Base-by-base conservation (phyloP, 2,888 invertebrate species). In the Serripes groenlandicus region DNA sequence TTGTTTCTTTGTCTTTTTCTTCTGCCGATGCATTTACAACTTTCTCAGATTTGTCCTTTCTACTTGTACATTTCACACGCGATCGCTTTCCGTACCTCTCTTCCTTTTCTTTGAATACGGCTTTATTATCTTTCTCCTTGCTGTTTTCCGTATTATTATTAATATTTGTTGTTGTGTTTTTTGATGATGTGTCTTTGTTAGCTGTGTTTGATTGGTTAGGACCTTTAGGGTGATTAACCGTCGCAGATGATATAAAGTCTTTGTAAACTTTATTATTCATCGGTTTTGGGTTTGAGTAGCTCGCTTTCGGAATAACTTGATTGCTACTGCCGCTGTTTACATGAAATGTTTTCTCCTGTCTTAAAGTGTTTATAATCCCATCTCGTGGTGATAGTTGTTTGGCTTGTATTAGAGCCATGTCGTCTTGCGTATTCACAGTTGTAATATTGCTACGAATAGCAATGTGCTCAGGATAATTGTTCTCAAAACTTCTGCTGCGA, bases 401-500 rank as follows among this genome's bases (percentile, higher is more conserved):
- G 3, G 66, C 30, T n/a, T 66, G 66, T 26, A 66, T 66, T 9
- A 82, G 60, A n/a, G 73, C 75, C 62, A 83, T 49, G 32, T 86
- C 85, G 34, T 86, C 85, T 66, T 86, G 80, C 28, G 82, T 75
- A 54, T 82, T 82, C 0, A 85, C 70, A 15, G 75, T 79, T 26
- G 85, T 85, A 30, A 85, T 72, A 62, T 85, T 85, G 37, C 66
- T 72, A 28, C 82, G 72, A 15, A 81, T 85, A 64, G 52, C 75
- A 1, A 85, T 37, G 34, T 84, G 78, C 5, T 81, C 80, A 7
- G 78, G 74, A 7, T 52, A 28, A 49, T 74, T 79, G 35, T 70
- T 68, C n/a, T 79, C 70, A 49, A 58, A 58, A 9, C 60, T 68
- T 56, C 74, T 76, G 0, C 26, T 32, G n/a, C 70, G 81, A 1